Evolutionary conservation across 2,888 invertebrate genomes (phyloP).

Genomic region (Dendrolimus houi): DNA sequence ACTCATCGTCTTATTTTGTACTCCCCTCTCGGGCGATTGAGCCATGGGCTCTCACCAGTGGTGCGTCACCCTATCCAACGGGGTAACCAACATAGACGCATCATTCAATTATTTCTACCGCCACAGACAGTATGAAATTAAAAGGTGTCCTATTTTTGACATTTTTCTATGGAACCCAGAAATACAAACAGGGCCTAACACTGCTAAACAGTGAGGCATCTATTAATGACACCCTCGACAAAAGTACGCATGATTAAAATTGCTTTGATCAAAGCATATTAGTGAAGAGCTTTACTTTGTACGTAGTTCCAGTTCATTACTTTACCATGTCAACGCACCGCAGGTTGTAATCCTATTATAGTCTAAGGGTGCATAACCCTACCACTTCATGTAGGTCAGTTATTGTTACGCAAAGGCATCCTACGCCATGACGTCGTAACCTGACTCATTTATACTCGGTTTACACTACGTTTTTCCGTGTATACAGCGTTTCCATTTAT

Average conservation of each 20-base stretch:
- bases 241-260: conserved; percentile 1
- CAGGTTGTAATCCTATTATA: conserved; percentile 49
- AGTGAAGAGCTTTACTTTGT: not conserved
- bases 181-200: too few species aligned
- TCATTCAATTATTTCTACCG: too few species aligned
- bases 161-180: too few species aligned
- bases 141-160: too few species aligned
- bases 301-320: conserved; percentile 17
- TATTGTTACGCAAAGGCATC: conserved; percentile 40
- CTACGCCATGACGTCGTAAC: conserved; percentile 25
- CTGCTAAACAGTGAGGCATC: too few species aligned
- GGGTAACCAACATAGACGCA: too few species aligned
- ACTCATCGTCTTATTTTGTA: too few species aligned
- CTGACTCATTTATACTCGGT: conserved; percentile 21
- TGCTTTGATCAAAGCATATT: conserved; percentile 4
- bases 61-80: too few species aligned
- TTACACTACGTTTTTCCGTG: conserved; percentile 5
- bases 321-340: conserved; percentile 36
- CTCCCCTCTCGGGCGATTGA: too few species aligned
- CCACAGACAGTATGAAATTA: too few species aligned
- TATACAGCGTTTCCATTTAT: not conserved
- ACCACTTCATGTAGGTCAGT: conserved; percentile 56
- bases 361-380: conserved; percentile 48
- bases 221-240: too few species aligned
- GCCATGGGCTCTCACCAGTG: too few species aligned